Evolutionary conservation across 2,888 invertebrate species (phyloP).

Genomic region (Ophion ventricosus): DNA sequence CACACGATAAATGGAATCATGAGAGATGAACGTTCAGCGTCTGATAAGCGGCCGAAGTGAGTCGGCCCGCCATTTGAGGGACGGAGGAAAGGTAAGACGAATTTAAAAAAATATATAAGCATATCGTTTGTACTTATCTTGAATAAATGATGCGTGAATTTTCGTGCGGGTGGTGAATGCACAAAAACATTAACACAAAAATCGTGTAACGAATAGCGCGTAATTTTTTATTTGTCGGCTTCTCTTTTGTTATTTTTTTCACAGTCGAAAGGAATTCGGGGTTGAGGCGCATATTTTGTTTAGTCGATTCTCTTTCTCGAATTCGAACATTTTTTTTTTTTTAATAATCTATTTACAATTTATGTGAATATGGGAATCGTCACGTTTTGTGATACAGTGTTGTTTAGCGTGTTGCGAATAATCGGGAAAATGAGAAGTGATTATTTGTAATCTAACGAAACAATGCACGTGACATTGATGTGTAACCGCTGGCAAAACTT

Average conservation of each 20-base stretch:
- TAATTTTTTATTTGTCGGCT: conserved; percentile 8
- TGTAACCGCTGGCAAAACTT: neutral
- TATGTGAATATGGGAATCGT: conserved; percentile 34
- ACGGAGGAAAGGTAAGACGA: too few species aligned
- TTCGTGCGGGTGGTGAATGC: neutral
- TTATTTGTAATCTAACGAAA: neutral
- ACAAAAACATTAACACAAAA: neutral
- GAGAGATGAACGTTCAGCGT: too few species aligned
- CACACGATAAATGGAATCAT: too few species aligned
- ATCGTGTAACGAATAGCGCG: neutral
- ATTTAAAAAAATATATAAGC: neutral
- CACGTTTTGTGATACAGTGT: neutral
- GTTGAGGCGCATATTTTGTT: conserved; percentile 6
- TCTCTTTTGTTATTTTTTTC: conserved; percentile 25
- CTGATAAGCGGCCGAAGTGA: too few species aligned
- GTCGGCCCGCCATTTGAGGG: too few species aligned
- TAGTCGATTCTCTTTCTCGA: neutral
- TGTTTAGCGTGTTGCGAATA: neutral
- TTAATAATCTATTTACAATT: conserved; percentile 63
- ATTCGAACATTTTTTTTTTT: conserved; percentile 35
- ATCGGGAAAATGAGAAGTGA: neutral
- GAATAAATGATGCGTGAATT: neutral
- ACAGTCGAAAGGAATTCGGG: conserved; percentile 50
- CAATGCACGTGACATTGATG: neutral
- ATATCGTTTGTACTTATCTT: neutral